phyloP scores from a whole-genome alignment of 2,797 vertebrate species.

The Anomalospiza imberbis region DNA sequence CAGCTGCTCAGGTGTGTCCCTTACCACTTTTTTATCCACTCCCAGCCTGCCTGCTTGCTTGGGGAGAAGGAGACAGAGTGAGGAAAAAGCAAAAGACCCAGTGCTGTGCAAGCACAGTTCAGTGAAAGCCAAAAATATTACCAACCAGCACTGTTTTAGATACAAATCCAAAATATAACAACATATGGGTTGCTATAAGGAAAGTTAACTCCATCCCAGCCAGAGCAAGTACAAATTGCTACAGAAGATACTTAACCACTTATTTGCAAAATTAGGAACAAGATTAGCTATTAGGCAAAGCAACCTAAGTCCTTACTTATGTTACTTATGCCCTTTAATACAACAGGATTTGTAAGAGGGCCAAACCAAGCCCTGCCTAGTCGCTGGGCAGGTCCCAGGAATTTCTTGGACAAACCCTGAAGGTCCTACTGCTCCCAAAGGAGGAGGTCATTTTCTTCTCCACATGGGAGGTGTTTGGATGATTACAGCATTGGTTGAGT shows the following conservation, averaged over 20 bases:
- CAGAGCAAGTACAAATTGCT: background rate
- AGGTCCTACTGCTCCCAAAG: background rate
- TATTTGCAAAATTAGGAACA: background rate
- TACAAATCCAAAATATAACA: background rate
- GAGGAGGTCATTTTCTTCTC: background rate
- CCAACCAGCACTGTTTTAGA: background rate
- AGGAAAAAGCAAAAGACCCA: background rate
- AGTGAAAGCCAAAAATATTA: background rate
- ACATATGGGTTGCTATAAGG: background rate
- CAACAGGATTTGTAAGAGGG: background rate
- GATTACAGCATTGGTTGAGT: background rate
- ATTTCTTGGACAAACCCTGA: background rate
- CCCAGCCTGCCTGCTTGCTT: background rate
- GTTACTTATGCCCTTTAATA: background rate
- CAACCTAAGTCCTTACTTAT: background rate
- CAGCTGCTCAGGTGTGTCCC: background rate
- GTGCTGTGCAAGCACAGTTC: background rate
- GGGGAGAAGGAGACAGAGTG: background rate
- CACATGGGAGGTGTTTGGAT: background rate
- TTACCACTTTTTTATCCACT: background rate
- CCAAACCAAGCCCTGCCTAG: background rate
- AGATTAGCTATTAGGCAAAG: background rate
- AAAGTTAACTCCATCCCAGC: background rate
- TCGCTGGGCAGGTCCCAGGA: background rate
- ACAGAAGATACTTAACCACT: background rate